Evolutionary conservation across 2,888 invertebrate genomes (phyloP).

Genomic region (Dicyrtoma fusca): DNA sequence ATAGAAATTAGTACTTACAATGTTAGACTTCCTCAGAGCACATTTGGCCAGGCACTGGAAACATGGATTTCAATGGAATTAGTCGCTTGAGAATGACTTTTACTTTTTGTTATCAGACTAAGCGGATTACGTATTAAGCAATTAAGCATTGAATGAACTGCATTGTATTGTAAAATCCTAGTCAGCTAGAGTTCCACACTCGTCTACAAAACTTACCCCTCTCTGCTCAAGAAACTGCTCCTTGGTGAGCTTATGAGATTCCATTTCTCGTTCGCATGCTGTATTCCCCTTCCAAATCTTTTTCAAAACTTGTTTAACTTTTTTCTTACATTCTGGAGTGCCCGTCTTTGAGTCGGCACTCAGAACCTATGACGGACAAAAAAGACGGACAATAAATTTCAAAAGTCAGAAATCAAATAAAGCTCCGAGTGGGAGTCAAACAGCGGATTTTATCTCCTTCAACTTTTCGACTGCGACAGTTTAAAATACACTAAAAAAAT

Average conservation of each 20-base stretch:
- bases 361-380: no score
- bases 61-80: not conserved
- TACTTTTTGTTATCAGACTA: not conserved
- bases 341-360: conserved; percentile 17
- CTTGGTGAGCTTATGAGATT: conserved; percentile 29
- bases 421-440: no score
- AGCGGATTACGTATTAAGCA: no score
- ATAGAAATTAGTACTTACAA: conserved; percentile 20
- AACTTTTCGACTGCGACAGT: no score
- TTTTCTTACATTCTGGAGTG: conserved; percentile 32
- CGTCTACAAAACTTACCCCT: conserved; percentile 24
- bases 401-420: no score
- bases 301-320: conserved; percentile 29
- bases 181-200: not conserved
- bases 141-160: not conserved
- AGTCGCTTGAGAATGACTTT: not conserved
- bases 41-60: conserved; percentile 35
- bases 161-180: not conserved
- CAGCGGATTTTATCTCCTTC: no score
- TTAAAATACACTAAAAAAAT: no score
- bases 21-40: conserved; percentile 27
- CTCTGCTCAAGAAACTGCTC: conserved; percentile 30
- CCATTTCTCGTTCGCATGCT: conserved; percentile 35
- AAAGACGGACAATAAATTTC: not conserved
- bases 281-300: conserved; percentile 30